Conservation (phyloP, 2,888 invertebrate species). For the Lasioglossum calceatum region DNA sequence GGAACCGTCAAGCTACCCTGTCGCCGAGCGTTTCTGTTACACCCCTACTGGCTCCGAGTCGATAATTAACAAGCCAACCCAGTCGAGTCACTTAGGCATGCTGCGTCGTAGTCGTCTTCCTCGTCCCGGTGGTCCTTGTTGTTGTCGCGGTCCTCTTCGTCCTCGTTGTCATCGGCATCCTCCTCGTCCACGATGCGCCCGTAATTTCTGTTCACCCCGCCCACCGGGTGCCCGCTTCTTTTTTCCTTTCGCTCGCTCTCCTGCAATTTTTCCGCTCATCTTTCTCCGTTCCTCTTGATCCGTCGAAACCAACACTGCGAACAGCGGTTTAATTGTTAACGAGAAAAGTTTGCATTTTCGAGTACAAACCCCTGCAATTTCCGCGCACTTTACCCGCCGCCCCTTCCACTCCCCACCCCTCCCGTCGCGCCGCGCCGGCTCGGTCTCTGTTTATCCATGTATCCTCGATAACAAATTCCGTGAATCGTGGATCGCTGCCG, state of each 20-base stretch:
- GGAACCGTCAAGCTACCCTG: constrained; percentile 54
- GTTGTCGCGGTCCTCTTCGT: constrained; percentile 42
- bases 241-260: background rate
- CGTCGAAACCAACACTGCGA: constrained; percentile 54
- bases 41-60: constrained; percentile 74
- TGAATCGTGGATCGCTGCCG: constrained; percentile 45
- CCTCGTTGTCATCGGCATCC: constrained; percentile 44
- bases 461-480: constrained; percentile 51
- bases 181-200: constrained; percentile 40
- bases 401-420: background rate
- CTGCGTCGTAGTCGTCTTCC: constrained; percentile 51
- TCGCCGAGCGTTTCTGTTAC: constrained; percentile 49
- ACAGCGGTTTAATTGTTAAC: constrained; percentile 76
- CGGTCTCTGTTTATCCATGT: constrained; percentile 12
- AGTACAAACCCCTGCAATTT: constrained; percentile 52
- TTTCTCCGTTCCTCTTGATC: constrained; percentile 23
- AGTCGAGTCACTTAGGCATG: constrained; percentile 75
- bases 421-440: background rate
- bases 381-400: constrained; percentile 9
- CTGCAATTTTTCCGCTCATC: constrained; percentile 22
- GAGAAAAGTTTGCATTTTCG: constrained; percentile 77
- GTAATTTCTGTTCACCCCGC: constrained; percentile 45
- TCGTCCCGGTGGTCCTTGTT: constrained; percentile 41
- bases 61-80: constrained; percentile 82
- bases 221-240: background rate